Evolutionary conservation across 1,140 invertebrate genomes (phyloP).

Genomic region (Sinonovacula constricta): DNA sequence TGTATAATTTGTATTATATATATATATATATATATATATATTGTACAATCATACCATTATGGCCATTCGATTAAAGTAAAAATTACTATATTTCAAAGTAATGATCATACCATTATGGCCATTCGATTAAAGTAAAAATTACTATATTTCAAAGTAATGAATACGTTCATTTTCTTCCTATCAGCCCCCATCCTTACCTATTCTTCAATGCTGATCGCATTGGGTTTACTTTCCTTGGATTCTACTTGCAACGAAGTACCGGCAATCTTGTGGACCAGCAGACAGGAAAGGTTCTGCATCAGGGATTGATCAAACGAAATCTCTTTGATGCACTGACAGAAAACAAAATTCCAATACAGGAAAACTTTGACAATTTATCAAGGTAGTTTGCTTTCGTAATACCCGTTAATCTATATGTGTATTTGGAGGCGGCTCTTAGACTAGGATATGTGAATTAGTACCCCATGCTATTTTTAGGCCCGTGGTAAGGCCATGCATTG

Average conservation of each 20-base stretch:
- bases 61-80: too few relatives aligned
- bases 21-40: too few relatives aligned
- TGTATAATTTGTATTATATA: too few relatives aligned
- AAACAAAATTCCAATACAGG: conserved; percentile 51
- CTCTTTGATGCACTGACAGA: conserved; percentile 44
- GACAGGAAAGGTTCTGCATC: conserved; percentile 43
- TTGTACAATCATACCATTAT: too few relatives aligned
- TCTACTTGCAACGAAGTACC: conserved; percentile 46
- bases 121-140: too few relatives aligned
- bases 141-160: background rate
- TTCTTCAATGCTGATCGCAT: conserved; percentile 65
- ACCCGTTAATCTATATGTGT: too few relatives aligned
- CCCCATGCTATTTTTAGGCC: too few relatives aligned
- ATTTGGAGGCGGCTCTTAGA: too few relatives aligned
- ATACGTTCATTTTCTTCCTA: conserved; percentile 16
- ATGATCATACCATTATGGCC: background rate
- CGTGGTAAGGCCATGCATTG: too few relatives aligned
- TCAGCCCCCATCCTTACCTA: conserved; percentile 64
- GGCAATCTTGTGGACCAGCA: conserved; percentile 55
- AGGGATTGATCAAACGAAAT: conserved; percentile 18
- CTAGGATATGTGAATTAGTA: too few relatives aligned
- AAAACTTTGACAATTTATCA: conserved; percentile 58
- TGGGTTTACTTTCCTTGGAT: conserved; percentile 63
- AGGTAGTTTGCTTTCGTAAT: too few relatives aligned
- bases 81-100: background rate